Base-by-base conservation (phyloP, 2,113 vertebrate species). In the Spilogale gracilis region DNA sequence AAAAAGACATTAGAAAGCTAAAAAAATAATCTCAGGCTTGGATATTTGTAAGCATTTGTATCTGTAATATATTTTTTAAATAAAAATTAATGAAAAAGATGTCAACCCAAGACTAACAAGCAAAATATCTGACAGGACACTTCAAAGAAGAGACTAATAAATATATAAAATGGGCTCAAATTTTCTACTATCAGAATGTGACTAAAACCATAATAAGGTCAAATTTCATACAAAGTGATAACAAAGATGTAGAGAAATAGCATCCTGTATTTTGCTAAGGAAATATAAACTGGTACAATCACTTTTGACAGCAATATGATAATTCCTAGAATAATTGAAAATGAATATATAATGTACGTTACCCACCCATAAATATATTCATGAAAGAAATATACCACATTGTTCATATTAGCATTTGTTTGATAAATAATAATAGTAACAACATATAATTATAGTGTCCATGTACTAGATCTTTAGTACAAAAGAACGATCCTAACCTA, bases 401-500 rank as follows among this genome's bases (percentile, higher is more conserved):
- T 80, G 1, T 25, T 88, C 48, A 84, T 21, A 73, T 43, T 1
- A 25, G 5, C 50, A 85, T 81, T 74, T 94, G 6, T 73, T 84
- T 74, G 52, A 69, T 54, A n/a, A 38, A 38, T 69, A 38, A 63
- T 11, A 27, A 38, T 69, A 69, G 67, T 18, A 69, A 69, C 7
- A 69, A 69, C 9, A 69, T n/a, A 61, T 61, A 61, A 61, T 25
- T 61, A 61, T 60, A 38, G n/a, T 38, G 16, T 45, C 89, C 54
- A 32, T 58, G n/a, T 45, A 50, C 94, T 96, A 87, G 61, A 85
- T 96, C 89, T 94, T 85, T 32, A 23, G 50, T 60, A 61, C 54
- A 95, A 95, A 97, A 89, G 27, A 27, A 92, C 71, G 20, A 71
- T 60, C 1, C 0, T 91, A 60, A 96, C 86, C 38, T 89, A 97